Evolutionary conservation across 2,888 invertebrate species (phyloP), one percentile per base, ranked within the genome.

Genomic region (Meiosimyza decipiens): DNA sequence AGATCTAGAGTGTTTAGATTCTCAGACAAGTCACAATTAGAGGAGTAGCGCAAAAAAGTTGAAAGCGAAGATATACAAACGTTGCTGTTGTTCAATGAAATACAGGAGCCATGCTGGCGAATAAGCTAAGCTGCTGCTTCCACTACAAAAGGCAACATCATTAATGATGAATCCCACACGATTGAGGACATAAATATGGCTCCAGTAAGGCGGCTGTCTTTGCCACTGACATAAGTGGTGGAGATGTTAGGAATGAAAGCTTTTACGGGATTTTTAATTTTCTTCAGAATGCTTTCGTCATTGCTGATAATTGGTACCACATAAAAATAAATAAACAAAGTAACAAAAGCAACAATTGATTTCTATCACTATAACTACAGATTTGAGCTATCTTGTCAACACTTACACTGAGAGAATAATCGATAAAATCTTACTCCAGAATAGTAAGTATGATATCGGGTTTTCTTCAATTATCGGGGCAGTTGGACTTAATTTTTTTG

Each of bases 261-360:
- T 57, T 57, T 57, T 40, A 40, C 40, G 40, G 9, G 40, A 40
- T 40, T 40, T 40, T 40, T 22, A 28, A 28, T 57, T 11, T 12
- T n/a, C 6, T 28, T 57, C 40, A 57, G 11, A 57, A 57, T 28
- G 28, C 18, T 62, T 62, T 62, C 40, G 60, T 40, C 40, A 62
- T 28, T 62, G 60, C 60, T 22, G 60, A 60, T 60, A 60, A 33
- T 60, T 60, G 9, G 33, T 15, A 33, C 28, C 18, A 55, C 22
- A 22, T 6, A 60, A n/a, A 60, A 60, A 33, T 33, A 60, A 22
- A 60, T 33, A 22, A 60, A 62, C n/a, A 40, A 40, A 40, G 9
- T 28, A 28, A 28, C 28, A 40, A 40, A 13, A 62, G 60, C 47
- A 62, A 62, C 47, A 62, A 62, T 33, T 62, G 60, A 60, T 60